Conservation (phyloP, 2,113 vertebrate species). For the Paralichthys olivaceus region DNA sequence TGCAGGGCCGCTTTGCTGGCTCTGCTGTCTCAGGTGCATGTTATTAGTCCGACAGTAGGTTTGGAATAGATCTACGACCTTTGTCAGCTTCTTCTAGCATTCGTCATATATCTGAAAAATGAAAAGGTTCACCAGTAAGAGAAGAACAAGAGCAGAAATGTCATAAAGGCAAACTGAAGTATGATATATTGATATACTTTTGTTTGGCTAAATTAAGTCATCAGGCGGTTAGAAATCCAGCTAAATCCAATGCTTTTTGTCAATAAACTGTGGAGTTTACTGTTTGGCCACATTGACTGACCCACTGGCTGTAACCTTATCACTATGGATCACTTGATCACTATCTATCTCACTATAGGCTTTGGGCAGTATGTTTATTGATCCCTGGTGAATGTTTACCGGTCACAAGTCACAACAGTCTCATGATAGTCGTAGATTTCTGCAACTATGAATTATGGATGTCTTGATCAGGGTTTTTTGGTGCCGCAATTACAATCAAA, state of each 20-base stretch:
- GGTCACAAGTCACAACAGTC: constrained; percentile 14
- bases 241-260: background rate
- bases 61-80: constrained; percentile 1
- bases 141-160: background rate
- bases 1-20: background rate
- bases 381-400: constrained; percentile 5
- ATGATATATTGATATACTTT: background rate
- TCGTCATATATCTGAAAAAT: background rate
- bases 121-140: background rate
- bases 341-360: background rate
- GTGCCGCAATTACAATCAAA: too few species aligned
- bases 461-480: background rate
- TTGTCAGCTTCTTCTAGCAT: background rate
- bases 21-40: constrained; percentile 10
- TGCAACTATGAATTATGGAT: constrained; percentile 2
- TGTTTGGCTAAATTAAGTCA: background rate
- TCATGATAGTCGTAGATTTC: constrained; percentile 7
- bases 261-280: background rate
- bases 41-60: background rate
- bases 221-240: background rate
- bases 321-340: background rate
- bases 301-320: background rate
- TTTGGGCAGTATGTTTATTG: constrained; percentile 15
- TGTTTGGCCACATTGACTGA: background rate
- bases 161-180: background rate